Evolutionary conservation across 2,113 vertebrate genomes (phyloP), one percentile per base, ranked within the genome.

Genomic region (Cisticola juncidis): DNA sequence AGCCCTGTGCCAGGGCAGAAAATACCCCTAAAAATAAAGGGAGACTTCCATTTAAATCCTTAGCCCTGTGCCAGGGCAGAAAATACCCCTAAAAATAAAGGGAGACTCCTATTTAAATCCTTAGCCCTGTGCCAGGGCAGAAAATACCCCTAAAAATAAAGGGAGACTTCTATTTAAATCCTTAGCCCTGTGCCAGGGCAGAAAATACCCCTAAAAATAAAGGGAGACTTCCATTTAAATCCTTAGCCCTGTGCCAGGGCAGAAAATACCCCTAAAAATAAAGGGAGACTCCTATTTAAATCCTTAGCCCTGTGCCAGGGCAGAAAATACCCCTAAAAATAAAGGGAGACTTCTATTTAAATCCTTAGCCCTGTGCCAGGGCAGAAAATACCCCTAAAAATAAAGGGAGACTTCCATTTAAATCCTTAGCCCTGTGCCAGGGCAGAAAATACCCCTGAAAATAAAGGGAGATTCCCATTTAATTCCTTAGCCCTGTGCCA

Each of bases 341-440:
- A 10, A 61, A 24, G 8, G 9, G 18, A 36, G 16, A 21, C 40
- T 71, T 18, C 11, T 35, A 10, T 62, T 58, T 84, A 7, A 48
- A 71, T 66, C 61, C 50, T 72, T 6, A 53, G 50, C 36, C n/a
- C 51, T 28, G 14, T 17, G 24, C 7, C 12, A 44, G 45, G 21
- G 66, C 47, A 61, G 31, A 51, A 44, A 71, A 13, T 8, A 13
- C 38, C 44, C 33, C 45, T 10, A 12, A 42, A 42, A 42, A 42
- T 42, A 42, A 42, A 42, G 42, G 14, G 42, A 16, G 42, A 42
- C 42, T 42, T 14, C 15, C 42, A 42, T 42, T 42, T 42, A 42
- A 42, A 14, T 42, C 5, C 38, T 36, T 6, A n/a, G n/a, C 15
- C 20, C 45, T 4, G 28, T 15, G 31, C 0, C 11, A n/a, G 5